Conservation (phyloP, 2,797 vertebrate species). For the Anguilla marmorata region DNA sequence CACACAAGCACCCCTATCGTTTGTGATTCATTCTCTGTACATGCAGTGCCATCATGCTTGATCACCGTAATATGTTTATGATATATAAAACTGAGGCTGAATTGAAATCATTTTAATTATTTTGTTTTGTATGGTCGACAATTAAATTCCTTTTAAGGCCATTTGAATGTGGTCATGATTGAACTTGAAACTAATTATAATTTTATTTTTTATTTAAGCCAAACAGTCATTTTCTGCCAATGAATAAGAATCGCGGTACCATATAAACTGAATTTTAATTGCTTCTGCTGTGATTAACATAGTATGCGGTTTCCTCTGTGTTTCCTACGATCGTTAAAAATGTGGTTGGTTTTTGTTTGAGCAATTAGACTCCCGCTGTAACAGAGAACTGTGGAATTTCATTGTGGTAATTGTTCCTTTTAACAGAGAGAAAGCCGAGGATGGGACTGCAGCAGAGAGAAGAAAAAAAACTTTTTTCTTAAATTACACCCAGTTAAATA, state of each 20-base stretch:
- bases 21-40: neutral
- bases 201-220: neutral
- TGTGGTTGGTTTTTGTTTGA: conserved; percentile 26
- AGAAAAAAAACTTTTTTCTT: conserved; percentile 3
- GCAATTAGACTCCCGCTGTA: conserved; percentile 28
- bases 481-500: neutral
- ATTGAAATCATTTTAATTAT: neutral
- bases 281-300: conserved; percentile 14
- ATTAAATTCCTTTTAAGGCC: conserved; percentile 1
- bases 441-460: neutral
- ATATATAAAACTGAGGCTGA: neutral
- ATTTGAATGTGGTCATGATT: neutral
- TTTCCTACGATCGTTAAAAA: neutral
- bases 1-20: neutral
- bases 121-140: neutral
- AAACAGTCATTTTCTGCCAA: neutral
- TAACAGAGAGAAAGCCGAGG: conserved; percentile 9
- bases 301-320: neutral
- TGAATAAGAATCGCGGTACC: neutral
- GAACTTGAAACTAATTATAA: conserved; percentile 13
- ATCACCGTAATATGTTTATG: neutral
- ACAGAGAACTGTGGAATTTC: conserved; percentile 28
- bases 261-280: conserved; percentile 8
- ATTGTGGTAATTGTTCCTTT: conserved; percentile 25
- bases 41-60: neutral